Percentiles rank a stretch among this genome's conserved stretches.
phyloP scores from a whole-genome alignment of 2,797 vertebrate species.

The Acanthornis magna region DNA sequence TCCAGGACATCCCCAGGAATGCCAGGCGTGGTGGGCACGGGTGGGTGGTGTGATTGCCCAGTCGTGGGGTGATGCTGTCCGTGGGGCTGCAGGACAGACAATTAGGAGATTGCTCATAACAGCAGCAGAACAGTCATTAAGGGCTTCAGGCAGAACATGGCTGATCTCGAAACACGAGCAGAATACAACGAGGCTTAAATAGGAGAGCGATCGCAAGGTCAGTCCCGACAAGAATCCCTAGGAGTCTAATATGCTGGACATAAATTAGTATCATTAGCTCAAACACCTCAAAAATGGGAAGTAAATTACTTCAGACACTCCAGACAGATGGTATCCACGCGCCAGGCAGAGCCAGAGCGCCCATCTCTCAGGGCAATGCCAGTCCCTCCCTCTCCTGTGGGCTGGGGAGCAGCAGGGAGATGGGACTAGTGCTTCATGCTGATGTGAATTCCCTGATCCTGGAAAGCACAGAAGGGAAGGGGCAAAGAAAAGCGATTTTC shows the following conservation, averaged over 20 bases:
- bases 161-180: neutral
- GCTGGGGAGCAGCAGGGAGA: neutral
- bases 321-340: neutral
- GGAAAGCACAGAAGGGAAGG: neutral
- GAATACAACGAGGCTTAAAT: slow-evolving; percentile 25
- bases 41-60: neutral
- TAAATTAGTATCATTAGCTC: slow-evolving; percentile 44
- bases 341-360: neutral
- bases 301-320: slow-evolving; percentile 30
- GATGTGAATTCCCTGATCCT: neutral
- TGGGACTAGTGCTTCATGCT: neutral
- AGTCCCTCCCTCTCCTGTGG: neutral
- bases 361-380: neutral
- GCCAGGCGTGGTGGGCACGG: accelerated
- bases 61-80: accelerated
- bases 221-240: neutral
- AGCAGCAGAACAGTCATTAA: neutral
- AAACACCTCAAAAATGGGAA: slow-evolving; percentile 42
- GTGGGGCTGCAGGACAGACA: neutral
- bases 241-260: neutral
- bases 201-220: slow-evolving; percentile 6
- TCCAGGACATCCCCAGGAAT: neutral
- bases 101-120: neutral
- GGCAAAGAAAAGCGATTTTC: neutral
- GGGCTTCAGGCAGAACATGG: neutral